A percentile compares a stretch with the other conserved stretches of the same genome.
phyloP scores from a whole-genome alignment of 2,113 vertebrate genomes.

The Heptranchias perlo region DNA sequence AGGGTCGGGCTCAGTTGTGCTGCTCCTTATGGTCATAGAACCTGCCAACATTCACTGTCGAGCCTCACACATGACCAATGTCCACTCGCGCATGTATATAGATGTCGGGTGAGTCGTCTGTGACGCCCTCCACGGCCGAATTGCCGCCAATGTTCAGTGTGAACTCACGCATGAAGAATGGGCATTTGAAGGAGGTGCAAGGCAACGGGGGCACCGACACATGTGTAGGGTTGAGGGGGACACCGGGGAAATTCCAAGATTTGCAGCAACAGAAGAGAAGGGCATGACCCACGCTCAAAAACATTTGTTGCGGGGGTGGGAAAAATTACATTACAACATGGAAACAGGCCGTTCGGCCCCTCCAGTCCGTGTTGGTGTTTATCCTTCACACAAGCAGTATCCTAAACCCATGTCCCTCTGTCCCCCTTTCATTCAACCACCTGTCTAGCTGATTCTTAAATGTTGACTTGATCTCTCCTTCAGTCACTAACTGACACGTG shows the following conservation, averaged over 20 bases:
- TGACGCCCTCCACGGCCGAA: background rate
- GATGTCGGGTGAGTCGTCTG: background rate
- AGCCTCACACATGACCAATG: too few relatives aligned
- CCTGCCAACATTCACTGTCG: background rate
- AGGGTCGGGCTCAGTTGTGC: background rate
- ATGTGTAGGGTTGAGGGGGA: background rate
- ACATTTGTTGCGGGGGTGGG: background rate
- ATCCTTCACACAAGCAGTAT: too few relatives aligned
- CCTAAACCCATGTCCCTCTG: background rate
- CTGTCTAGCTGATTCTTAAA: too few relatives aligned
- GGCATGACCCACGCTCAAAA: background rate
- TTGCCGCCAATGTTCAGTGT: background rate
- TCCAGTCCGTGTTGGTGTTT: background rate
- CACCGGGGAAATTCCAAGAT: too few relatives aligned
- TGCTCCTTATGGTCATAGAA: background rate
- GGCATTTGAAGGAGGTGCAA: background rate
- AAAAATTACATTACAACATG: background rate
- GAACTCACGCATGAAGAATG: background rate
- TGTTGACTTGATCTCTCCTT: too few relatives aligned
- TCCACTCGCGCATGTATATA: background rate
- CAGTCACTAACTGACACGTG: too few relatives aligned
- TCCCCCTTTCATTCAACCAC: background rate
- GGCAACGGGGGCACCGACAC: background rate
- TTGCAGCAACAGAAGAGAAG: background rate
- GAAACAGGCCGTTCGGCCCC: too few relatives aligned